Conservation (phyloP, 2,113 vertebrate genomes). For the Myiozetetes cayanensis region DNA sequence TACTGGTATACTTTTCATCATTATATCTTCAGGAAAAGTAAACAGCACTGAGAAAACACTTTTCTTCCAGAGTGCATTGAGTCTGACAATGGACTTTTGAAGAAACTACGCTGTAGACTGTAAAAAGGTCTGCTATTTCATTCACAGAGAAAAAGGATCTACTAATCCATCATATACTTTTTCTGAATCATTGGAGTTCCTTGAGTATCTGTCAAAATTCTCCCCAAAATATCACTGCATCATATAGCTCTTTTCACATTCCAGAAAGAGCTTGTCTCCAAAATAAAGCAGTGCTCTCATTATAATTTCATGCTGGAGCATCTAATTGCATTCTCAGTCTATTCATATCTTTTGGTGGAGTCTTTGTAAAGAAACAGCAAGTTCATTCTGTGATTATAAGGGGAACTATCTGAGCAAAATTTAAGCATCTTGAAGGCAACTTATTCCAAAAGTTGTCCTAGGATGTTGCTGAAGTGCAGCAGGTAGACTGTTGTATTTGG, state of each 20-base stretch:
- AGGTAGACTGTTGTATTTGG: rapidly evolving
- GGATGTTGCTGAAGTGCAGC: background rate
- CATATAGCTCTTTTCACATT: background rate
- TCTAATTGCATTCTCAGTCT: background rate
- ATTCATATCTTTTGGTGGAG: background rate
- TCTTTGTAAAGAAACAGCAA: background rate
- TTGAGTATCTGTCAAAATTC: background rate
- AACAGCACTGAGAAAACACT: background rate
- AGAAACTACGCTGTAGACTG: background rate
- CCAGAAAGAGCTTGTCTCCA: background rate
- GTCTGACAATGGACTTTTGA: background rate
- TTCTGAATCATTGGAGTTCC: background rate
- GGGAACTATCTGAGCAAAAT: background rate
- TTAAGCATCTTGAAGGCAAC: background rate
- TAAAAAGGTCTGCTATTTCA: background rate
- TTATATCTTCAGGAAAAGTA: background rate
- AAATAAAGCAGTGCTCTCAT: background rate
- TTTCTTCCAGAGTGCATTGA: background rate
- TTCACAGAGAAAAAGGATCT: background rate
- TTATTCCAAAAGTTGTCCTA: background rate
- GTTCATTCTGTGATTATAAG: background rate
- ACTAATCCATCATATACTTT: background rate
- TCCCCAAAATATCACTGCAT: background rate
- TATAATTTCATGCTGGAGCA: background rate
- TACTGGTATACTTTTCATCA: background rate